Evolutionary conservation across 2,888 invertebrate genomes (phyloP).

Genomic region (Cordilura impudica): DNA sequence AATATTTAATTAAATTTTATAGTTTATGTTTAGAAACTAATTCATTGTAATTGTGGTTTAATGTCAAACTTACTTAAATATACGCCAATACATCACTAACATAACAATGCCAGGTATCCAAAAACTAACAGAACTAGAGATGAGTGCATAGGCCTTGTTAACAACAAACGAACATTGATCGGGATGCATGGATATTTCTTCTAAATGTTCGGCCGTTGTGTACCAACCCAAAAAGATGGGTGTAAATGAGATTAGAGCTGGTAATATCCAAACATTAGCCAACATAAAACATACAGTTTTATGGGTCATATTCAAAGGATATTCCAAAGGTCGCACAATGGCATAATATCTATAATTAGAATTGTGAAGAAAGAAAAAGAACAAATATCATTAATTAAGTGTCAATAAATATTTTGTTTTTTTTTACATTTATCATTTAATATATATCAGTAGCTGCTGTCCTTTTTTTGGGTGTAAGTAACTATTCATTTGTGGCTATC

Average conservation of each 20-base stretch:
- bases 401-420: conserved; percentile 18
- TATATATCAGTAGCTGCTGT: conserved; percentile 30
- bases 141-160: conserved; percentile 91
- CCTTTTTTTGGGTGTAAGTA: background rate
- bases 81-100: conserved; percentile 94
- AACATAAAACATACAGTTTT: conserved; percentile 88
- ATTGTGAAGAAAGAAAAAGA: conserved; percentile 25
- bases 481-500: background rate
- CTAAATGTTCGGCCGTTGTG: conserved; percentile 88
- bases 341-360: conserved; percentile 87
- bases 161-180: conserved; percentile 90
- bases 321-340: conserved; percentile 95
- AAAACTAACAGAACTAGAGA: conserved; percentile 93
- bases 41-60: background rate
- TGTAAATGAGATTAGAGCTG: conserved; percentile 93
- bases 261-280: conserved; percentile 93
- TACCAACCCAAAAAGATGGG: conserved; percentile 98
- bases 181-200: conserved; percentile 80
- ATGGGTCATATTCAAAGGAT: conserved; percentile 95
- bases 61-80: conserved; percentile 81
- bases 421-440: background rate
- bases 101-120: conserved; percentile 96
- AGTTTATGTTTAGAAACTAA: background rate
- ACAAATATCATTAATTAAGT: conserved; percentile 9
- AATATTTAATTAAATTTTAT: background rate